Conservation (phyloP, 1,140 invertebrate species). For the Drosophila nigromelanica region DNA sequence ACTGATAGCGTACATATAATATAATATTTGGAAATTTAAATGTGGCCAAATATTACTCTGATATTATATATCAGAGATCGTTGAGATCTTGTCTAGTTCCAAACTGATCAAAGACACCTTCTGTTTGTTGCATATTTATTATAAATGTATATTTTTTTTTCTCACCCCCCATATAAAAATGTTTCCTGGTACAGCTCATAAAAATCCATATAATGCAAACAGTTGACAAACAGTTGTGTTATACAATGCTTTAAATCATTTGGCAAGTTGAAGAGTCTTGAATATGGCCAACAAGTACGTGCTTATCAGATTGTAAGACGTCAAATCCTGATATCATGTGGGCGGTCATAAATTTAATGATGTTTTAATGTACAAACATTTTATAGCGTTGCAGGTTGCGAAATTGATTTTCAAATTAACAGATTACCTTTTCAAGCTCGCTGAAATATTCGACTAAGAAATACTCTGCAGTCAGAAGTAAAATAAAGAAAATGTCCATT, state of each 20-base stretch:
- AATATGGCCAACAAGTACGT: conserved; percentile 19
- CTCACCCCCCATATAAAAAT: too few relatives aligned
- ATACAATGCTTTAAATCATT: conserved; percentile 15
- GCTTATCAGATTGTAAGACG: conserved; percentile 47
- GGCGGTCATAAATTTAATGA: conserved; percentile 52
- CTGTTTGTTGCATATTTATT: not conserved
- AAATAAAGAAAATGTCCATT: not conserved
- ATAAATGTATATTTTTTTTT: not conserved
- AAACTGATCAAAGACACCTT: too few relatives aligned
- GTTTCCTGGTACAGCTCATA: not conserved
- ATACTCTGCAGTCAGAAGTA: not conserved
- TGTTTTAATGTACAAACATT: conserved; percentile 50
- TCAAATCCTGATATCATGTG: conserved; percentile 38
- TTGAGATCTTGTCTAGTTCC: too few relatives aligned
- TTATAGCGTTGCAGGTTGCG: conserved; percentile 23
- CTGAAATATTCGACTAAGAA: not conserved
- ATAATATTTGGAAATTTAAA: too few relatives aligned
- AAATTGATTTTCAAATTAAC: conserved; percentile 49
- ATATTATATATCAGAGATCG: too few relatives aligned
- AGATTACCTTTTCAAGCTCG: not conserved
- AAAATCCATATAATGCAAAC: conserved; percentile 10
- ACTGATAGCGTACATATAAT: too few relatives aligned
- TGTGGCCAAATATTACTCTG: too few relatives aligned
- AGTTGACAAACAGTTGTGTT: conserved; percentile 13
- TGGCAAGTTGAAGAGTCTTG: not conserved